phyloP scores from a whole-genome alignment of 2,113 vertebrate species.

The Ctenodactylus gundi region DNA sequence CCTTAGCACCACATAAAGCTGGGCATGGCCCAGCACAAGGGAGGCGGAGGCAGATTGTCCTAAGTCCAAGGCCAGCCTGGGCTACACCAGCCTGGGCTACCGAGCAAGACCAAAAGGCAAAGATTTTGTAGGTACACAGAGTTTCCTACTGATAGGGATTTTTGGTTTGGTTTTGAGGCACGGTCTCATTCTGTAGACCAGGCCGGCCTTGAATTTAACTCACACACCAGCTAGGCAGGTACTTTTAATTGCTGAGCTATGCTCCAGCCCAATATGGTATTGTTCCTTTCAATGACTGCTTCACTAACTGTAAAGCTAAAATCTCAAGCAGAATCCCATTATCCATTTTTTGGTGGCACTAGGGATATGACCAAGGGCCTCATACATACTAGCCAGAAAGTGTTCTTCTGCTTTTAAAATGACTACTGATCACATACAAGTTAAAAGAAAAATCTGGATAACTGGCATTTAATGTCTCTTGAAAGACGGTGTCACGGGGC shows the following conservation, averaged over 20 bases:
- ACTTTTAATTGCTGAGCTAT: too few species aligned
- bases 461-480: not conserved
- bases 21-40: too few species aligned
- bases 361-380: not conserved
- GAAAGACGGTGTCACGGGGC: not conserved
- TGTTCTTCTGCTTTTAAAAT: not conserved
- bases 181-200: too few species aligned
- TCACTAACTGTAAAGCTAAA: not conserved
- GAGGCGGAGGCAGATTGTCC: too few species aligned
- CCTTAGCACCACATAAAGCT: too few species aligned
- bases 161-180: too few species aligned
- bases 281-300: not conserved
- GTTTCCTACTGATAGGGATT: not conserved
- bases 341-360: not conserved
- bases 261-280: too few species aligned
- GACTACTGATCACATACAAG: not conserved
- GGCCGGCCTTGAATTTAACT: too few species aligned
- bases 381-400: not conserved
- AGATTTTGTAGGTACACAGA: not conserved
- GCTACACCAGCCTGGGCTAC: too few species aligned
- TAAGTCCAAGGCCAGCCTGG: too few species aligned
- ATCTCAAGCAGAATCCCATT: not conserved
- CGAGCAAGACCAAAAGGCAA: too few species aligned
- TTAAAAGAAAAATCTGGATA: not conserved
- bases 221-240: too few species aligned